Evolutionary conservation across 2,797 vertebrate species (phyloP).

Genomic region (Clarias fuscus): DNA sequence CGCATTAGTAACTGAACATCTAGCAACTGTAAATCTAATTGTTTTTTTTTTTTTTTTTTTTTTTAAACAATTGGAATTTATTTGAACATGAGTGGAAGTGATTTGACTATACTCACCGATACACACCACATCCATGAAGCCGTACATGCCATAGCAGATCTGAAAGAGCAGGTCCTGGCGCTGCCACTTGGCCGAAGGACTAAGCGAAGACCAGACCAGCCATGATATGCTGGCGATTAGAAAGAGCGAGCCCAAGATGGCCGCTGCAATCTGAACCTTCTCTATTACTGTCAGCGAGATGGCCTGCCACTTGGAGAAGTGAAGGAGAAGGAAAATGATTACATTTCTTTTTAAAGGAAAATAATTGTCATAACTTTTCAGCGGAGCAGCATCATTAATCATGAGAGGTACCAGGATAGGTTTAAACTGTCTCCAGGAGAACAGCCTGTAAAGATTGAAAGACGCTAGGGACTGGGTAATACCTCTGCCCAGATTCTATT

Average conservation of each 20-base stretch:
- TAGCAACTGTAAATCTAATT: no score
- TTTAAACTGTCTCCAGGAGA: conserved; percentile 6
- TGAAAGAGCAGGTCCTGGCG: conserved; percentile 99
- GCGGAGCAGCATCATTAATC: not conserved
- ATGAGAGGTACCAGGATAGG: not conserved
- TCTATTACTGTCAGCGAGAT: conserved; percentile 99
- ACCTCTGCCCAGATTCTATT: conserved; percentile 8
- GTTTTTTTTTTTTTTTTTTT: no score
- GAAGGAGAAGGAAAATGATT: conserved; percentile 15
- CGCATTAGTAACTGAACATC: not conserved
- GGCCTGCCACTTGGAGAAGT: conserved; percentile 89
- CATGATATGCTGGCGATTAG: conserved; percentile 99
- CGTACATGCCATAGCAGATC: conserved; percentile 99
- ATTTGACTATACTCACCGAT: conserved; percentile 80
- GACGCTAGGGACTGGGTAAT: not conserved
- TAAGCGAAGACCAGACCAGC: conserved; percentile 99
- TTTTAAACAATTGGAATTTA: not conserved
- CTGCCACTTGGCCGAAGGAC: conserved; percentile 97
- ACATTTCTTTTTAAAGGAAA: not conserved
- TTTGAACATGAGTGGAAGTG: not conserved
- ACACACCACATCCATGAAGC: conserved; percentile 99
- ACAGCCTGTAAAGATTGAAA: not conserved
- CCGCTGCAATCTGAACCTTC: conserved; percentile 97
- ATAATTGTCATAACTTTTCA: not conserved
- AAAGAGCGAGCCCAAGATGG: conserved; percentile 96